Base-by-base conservation (phyloP, 2,888 invertebrate species). In the Bellardia bayeri region DNA sequence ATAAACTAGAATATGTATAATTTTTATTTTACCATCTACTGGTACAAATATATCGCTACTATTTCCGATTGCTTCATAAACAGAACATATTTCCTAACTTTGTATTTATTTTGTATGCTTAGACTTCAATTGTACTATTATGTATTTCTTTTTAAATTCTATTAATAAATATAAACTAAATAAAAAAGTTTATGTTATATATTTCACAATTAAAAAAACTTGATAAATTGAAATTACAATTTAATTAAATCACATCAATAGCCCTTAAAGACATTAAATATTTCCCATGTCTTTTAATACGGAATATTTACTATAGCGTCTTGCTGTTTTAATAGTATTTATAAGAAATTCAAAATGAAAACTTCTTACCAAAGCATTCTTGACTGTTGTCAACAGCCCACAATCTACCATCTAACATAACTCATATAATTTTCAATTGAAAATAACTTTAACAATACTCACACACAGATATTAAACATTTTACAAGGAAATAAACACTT, bases 401-500 rank as follows among this genome's bases (percentile, higher is more conserved):
- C 49, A 74, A 37, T 58, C 14, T 58, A 9, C 33, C 40, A 37
- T 58, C 14, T 45, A 13, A 16, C 40, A 49, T 64, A 33, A 14
- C 30, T 64, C 16, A 40, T 45, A 54, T 45, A 66, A 74, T 74
- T 74, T 82, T 74, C 56, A 40, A 40, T 23, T 23, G 74, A 75
- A 82, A 68, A 75, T 61, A 61, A 40, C 49, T 68, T 45, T 56
- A 37, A 30, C 54, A 64, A 45, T 72, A 16, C 23, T 63, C 13
- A 3, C 42, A n/a, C 14, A 8, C 2, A 23, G 40, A 58, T 42
- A 42, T 45, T 2, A 40, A 8, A 11, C 30, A 45, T 69, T 61
- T 49, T 78, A 76, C 76, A 83, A 83, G 83, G 78, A 78, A 83
- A 71, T 83, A 83, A 83, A 83, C 78, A 83, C 78, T 83, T 83